Base-by-base conservation (phyloP, 2,797 vertebrate species). In the Lepus townsendii region DNA sequence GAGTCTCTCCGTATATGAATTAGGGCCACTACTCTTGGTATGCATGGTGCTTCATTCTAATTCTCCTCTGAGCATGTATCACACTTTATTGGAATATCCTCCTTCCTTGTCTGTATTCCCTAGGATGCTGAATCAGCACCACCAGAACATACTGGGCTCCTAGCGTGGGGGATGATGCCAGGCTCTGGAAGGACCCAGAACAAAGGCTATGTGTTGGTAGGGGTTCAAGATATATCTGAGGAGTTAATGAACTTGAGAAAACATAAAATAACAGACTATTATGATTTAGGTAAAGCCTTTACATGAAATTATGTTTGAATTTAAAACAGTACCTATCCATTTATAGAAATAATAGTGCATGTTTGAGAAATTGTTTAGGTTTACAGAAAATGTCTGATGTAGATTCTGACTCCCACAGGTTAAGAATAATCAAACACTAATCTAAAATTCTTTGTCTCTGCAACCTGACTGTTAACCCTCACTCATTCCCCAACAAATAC, bases 301-400 rank as follows among this genome's bases (percentile, higher is more conserved):
- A 66, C 20, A 20, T 60, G 32, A 84, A 77, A 26, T 50, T 32
- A 6, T 62, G 3, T 66, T 90, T 47, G 22, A 68, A 77, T 83
- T 69, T 42, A 73, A 90, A 87, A 85, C 30, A 66, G 5, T 38
- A 63, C 26, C 17, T 35, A 2, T 52, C 65, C 8, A 22, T 38
- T 71, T 90, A 83, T 83, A 52, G 85, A 96, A 82, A 60, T 92
- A 65, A 27, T 54, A 47, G 63, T 77, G 16, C 6, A 8, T 27
- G 26, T 12, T 3, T 42, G 26, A 52, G 38, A 47, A 30, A 19
- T 52, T 83, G 54, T 91, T 87, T n/a, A 86, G 35, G 82, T 5
- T 47, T 27, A 2, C 27, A 77, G 50, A 27, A 32, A 22, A 38
- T 38, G 22, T 71, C 50, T 83, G n/a, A 1, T 42, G 5, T 68